Percentiles rank a stretch among this genome's conserved stretches.
Conservation (phyloP, 2,797 vertebrate species). For the Cynodonichthys magdalenae region DNA sequence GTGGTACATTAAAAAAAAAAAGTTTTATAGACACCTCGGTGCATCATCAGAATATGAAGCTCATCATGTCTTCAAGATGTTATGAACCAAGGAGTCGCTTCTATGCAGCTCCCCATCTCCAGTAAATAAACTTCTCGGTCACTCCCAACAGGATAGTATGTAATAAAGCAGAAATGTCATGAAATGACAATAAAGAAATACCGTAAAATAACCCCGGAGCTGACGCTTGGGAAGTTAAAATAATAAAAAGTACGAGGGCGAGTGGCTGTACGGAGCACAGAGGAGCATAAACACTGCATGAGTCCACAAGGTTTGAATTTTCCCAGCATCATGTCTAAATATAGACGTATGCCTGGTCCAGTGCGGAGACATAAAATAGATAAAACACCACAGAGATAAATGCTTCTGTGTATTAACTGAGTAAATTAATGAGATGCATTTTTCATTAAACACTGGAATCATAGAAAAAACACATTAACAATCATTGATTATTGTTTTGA, state of each 20-base stretch:
- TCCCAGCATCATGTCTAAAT: conserved; percentile 57
- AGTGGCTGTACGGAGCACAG: background rate
- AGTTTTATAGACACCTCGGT: conserved; percentile 19
- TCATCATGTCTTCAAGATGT: conserved; percentile 29
- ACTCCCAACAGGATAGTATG: conserved; percentile 41
- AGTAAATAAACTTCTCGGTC: conserved; percentile 48
- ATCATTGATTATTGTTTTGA: conserved; percentile 25
- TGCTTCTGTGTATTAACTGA: background rate
- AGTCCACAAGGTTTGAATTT: conserved; percentile 33
- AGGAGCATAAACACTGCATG: conserved; percentile 27
- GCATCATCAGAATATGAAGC: conserved; percentile 26
- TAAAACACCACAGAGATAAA: conserved; percentile 10
- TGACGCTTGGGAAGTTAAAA: conserved; percentile 41
- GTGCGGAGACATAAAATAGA: conserved; percentile 14
- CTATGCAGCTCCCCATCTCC: conserved; percentile 47
- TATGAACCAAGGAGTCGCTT: conserved; percentile 47
- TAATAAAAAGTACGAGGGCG: conserved; percentile 32
- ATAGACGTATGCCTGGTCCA: conserved; percentile 39
- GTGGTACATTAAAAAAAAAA: conserved; percentile 16
- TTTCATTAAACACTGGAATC: background rate
- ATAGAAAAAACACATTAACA: conserved; percentile 1
- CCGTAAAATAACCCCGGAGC: conserved; percentile 38
- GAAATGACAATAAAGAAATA: conserved; percentile 60
- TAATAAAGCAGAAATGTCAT: conserved; percentile 59
- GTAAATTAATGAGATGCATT: conserved; percentile 3